Evolutionary conservation across 2,797 vertebrate species (phyloP), one percentile per base, ranked within the genome.

Genomic region (Peromyscus nudipes): DNA sequence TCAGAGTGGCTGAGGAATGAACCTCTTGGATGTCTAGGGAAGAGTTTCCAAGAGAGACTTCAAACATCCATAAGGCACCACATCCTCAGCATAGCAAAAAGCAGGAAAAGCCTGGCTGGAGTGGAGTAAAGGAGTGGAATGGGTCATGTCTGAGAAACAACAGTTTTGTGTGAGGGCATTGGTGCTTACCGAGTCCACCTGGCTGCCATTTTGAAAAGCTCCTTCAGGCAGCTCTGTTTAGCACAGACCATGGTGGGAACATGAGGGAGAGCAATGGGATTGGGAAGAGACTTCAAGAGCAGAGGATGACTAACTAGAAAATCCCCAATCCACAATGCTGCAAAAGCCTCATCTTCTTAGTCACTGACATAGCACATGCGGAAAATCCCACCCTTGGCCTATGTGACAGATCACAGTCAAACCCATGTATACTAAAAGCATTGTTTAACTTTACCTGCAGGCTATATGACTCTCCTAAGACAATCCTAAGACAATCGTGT

Each of bases 31-130:
- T 82, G 17, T 25, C 19, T 3, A 52, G 27, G 29, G 55, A 46
- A 93, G 62, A 77, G 76, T 57, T 75, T 82, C 67, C 79, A 88
- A 12, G 62, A 76, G 13, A 89, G 37, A 13, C 31, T 60, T 62
- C 21, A 93, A 76, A 81, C 27, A 91, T 57, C 57, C 94, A 83
- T 1, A 3, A 93, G 52, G 52, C 16, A 87, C 69, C 3, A 77
- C 9, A 85, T 3, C 43, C 40, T 29, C 91, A 52, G 57, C 34
- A 43, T 6, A 37, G 31, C 34, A 11, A 75, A 91, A n/a, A n/a
- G 19, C 13, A 95, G 2, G 21, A 83, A 89, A 46, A 4, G 27
- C 9, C 1, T 10, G 23, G 37, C 0, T 84, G 55, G 79, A 73
- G 16, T 31, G 0, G 4, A 71, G 0, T 1, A 4, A 94, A 46